Base-by-base conservation (phyloP, 2,888 invertebrate species). In the Plutella xylostella region DNA sequence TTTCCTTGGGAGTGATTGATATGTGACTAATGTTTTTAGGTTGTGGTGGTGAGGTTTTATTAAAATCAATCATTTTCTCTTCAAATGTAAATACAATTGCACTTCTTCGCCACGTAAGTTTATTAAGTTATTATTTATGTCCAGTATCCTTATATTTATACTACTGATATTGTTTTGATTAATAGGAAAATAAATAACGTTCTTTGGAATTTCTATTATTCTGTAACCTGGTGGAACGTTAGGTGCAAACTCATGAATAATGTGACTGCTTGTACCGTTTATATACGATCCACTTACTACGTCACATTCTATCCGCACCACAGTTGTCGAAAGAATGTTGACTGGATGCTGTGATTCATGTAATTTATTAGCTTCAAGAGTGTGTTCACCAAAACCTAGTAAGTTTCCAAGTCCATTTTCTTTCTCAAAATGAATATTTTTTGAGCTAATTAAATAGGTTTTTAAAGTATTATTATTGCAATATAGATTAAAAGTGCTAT, bases 41-140 rank as follows among this genome's bases (percentile, higher is more conserved):
- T 19, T 30, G 17, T 12, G 12, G 14, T 15, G 7, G 12, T 14
- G n/a, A 3, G 6, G 3, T 40, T 42, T 37, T 44, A 45, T 39
- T 40, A 34, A 30, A 48, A 34, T 43, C 43, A 19, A 48, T 35
- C 43, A 46, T 49, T 46, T 46, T 41, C 40, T 44, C 31, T 19
- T 38, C 11, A 49, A 9, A 42, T 49, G 46, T 15, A 46, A 34
- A 45, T 43, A 49, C 15, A 48, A 38, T 22, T 46, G 46, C 12
- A 49, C 17, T 42, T 46, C 46, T 45, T 49, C 46, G 4, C 39
- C 22, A 2, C 45, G 46, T 25, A 46, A 43, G 45, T 46, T 49
- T 15, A 49, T 39, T 40, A 45, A 34, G 18, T 49, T 38, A 35
- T 42, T 42, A 17, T 46, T 49, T 1, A 12, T 30, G 20, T 49